phyloP scores from a whole-genome alignment of 2,113 vertebrate genomes.

The Percina caprodes region DNA sequence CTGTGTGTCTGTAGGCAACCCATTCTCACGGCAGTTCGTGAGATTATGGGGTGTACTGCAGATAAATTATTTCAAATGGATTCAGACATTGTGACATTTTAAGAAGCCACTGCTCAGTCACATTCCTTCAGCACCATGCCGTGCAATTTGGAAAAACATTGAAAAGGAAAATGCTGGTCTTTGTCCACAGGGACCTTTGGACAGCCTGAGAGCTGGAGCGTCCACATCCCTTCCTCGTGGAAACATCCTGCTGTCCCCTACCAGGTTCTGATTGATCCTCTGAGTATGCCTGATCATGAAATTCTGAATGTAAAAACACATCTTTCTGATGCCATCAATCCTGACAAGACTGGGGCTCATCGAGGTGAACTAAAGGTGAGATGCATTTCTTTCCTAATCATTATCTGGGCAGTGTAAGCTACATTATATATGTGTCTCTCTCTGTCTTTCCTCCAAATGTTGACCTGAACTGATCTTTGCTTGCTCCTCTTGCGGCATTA shows the following conservation, averaged over 20 bases:
- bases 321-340: slow-evolving; percentile 18
- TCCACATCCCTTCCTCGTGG: slow-evolving; percentile 83
- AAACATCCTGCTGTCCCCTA: slow-evolving; percentile 80
- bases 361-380: slow-evolving; percentile 60
- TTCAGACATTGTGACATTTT: slow-evolving; percentile 57
- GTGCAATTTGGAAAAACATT: slow-evolving; percentile 13
- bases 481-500: slow-evolving; percentile 21
- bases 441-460: slow-evolving; percentile 5
- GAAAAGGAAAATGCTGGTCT: slow-evolving; percentile 20
- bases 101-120: slow-evolving; percentile 23
- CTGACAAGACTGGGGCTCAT: slow-evolving; percentile 10
- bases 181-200: slow-evolving; percentile 82
- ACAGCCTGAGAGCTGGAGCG: slow-evolving; percentile 79
- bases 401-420: slow-evolving; percentile 14
- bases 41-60: not conserved
- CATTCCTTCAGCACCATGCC: slow-evolving; percentile 21
- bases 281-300: slow-evolving; percentile 75
- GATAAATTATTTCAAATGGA: slow-evolving; percentile 26
- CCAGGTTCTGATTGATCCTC: slow-evolving; percentile 79
- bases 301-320: slow-evolving; percentile 39
- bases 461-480: slow-evolving; percentile 33
- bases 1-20: not conserved
- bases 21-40: no score
- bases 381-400: slow-evolving; percentile 36
- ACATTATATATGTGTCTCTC: not conserved